Evolutionary conservation across 2,113 vertebrate species (phyloP).

Genomic region (Acrocephalus kingi): DNA sequence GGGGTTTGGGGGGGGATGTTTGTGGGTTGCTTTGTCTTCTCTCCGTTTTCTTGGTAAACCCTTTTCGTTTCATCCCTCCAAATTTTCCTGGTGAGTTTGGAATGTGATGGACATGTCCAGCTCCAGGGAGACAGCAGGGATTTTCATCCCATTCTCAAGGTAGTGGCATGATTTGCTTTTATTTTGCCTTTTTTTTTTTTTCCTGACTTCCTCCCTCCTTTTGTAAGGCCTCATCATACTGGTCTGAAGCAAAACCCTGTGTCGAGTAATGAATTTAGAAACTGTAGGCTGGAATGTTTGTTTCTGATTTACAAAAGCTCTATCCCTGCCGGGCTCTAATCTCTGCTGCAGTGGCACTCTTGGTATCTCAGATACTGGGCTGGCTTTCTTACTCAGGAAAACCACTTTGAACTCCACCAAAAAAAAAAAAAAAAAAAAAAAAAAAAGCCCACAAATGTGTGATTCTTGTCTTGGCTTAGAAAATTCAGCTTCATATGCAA

Average conservation of each 20-base stretch:
- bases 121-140: neutral
- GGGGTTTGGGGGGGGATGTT: neutral
- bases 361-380: neutral
- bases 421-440: neutral
- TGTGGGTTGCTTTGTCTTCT: neutral
- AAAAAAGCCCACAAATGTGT: neutral
- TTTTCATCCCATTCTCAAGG: slow-evolving; percentile 20
- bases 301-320: neutral
- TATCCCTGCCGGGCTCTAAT: neutral
- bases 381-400: neutral
- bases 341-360: neutral
- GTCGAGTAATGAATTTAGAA: neutral
- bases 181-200: neutral
- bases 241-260: neutral
- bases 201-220: neutral
- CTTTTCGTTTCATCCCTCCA: neutral
- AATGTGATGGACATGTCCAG: neutral
- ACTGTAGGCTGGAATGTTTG: neutral
- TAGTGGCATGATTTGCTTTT: neutral
- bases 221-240: neutral
- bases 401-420: neutral
- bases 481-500: neutral
- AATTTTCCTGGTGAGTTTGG: neutral
- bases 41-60: neutral
- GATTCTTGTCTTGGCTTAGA: slow-evolving; percentile 20